phyloP scores from a whole-genome alignment of 2,113 vertebrate species.

The Damaliscus lunatus region DNA sequence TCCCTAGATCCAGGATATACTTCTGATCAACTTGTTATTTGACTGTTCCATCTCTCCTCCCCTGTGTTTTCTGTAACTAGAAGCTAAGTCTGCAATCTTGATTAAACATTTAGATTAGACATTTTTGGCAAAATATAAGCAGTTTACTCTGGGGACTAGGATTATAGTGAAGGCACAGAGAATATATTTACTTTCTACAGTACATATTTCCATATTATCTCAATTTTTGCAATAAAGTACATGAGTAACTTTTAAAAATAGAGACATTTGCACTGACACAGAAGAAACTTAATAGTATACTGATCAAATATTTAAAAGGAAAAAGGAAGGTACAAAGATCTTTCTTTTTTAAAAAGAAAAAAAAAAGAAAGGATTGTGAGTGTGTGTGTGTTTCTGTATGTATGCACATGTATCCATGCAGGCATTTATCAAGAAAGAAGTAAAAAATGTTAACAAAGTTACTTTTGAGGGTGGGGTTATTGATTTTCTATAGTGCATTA shows the following conservation, averaged over 20 bases:
- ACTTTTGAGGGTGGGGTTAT: background rate
- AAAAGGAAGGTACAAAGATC: background rate
- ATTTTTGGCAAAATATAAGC: background rate
- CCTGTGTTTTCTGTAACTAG: background rate
- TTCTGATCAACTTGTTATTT: background rate
- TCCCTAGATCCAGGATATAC: background rate
- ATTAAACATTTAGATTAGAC: background rate
- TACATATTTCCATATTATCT: background rate
- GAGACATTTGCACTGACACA: background rate
- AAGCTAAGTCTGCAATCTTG: background rate
- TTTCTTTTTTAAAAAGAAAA: background rate
- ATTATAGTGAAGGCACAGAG: background rate
- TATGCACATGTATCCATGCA: background rate
- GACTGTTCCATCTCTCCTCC: background rate
- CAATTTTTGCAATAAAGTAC: background rate
- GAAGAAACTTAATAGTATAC: background rate
- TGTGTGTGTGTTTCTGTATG: background rate
- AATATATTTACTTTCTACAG: constrained; percentile 13
- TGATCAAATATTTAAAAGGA: background rate
- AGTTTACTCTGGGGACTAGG: background rate
- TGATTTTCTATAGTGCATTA: background rate
- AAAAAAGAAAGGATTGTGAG: background rate
- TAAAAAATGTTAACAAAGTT: background rate
- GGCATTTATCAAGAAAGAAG: background rate
- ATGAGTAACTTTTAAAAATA: background rate